phyloP scores from a whole-genome alignment of 2,113 vertebrate species.

The Cynopterus brachyotis region DNA sequence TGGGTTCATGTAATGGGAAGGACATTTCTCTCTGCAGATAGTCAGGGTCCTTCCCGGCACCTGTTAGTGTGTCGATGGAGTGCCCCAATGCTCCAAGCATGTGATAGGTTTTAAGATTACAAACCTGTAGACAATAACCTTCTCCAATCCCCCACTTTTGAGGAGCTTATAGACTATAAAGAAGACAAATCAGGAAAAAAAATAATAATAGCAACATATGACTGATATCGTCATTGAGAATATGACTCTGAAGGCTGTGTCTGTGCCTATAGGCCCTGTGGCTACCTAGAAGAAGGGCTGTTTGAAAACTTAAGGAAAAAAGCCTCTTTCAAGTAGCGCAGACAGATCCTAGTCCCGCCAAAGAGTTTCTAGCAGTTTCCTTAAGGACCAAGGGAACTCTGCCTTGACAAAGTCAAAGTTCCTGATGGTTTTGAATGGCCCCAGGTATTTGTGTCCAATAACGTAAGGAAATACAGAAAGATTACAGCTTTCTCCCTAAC shows the following conservation, averaged over 20 bases:
- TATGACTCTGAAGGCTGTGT: neutral
- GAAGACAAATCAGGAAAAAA: neutral
- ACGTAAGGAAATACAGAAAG: neutral
- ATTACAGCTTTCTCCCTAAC: neutral
- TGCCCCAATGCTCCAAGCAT: neutral
- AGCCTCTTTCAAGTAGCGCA: neutral
- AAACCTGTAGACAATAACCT: neutral
- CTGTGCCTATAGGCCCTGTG: neutral
- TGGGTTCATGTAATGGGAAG: neutral
- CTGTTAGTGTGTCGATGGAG: neutral
- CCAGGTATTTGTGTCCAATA: neutral
- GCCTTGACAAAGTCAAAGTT: neutral
- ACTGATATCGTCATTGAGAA: neutral
- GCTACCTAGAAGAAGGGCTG: neutral
- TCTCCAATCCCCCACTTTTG: neutral
- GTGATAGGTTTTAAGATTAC: neutral
- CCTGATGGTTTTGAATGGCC: neutral
- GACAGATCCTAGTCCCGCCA: neutral
- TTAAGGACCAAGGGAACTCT: neutral
- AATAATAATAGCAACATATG: neutral
- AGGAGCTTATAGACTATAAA: neutral
- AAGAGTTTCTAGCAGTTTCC: neutral
- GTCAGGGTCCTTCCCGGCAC: neutral
- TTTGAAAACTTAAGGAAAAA: neutral
- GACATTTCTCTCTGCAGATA: neutral